A percentile compares a stretch with the other conserved stretches of the same genome.
Conservation (phyloP, 2,113 vertebrate species). For the Erythrolamprus reginae region DNA sequence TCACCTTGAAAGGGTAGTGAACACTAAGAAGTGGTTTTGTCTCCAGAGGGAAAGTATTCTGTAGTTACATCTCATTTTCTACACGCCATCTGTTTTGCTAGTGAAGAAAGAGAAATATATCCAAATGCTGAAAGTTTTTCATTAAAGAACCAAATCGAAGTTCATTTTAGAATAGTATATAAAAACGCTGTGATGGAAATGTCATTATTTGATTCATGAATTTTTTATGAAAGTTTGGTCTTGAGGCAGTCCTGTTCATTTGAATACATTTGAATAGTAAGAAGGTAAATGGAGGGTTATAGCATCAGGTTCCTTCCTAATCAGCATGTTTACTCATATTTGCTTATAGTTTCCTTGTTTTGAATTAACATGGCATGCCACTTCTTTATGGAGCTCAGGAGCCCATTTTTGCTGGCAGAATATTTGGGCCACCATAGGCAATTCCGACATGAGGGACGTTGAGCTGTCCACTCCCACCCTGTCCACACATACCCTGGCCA, state of each 20-base stretch:
- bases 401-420: too few species aligned
- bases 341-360: not conserved
- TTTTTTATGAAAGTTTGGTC: not conserved
- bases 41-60: slow-evolving; percentile 32
- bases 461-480: too few species aligned
- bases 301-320: not conserved
- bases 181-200: slow-evolving; percentile 37
- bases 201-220: not conserved
- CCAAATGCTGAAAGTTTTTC: slow-evolving; percentile 49
- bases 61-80: slow-evolving; percentile 39
- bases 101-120: not conserved
- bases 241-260: not conserved
- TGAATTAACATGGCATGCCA: not conserved
- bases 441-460: too few species aligned
- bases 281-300: not conserved
- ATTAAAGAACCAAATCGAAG: slow-evolving; percentile 46
- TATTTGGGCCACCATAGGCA: too few species aligned
- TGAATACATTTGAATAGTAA: not conserved
- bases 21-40: slow-evolving; percentile 43
- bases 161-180: slow-evolving; percentile 49
- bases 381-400: not conserved
- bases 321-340: not conserved
- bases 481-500: too few species aligned
- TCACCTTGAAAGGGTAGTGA: slow-evolving; percentile 52
- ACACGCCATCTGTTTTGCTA: slow-evolving; percentile 58